Conservation (phyloP, 30 jellyfish, hydroid and myxozoan genomes). For the Clytia hemisphaerica region DNA sequence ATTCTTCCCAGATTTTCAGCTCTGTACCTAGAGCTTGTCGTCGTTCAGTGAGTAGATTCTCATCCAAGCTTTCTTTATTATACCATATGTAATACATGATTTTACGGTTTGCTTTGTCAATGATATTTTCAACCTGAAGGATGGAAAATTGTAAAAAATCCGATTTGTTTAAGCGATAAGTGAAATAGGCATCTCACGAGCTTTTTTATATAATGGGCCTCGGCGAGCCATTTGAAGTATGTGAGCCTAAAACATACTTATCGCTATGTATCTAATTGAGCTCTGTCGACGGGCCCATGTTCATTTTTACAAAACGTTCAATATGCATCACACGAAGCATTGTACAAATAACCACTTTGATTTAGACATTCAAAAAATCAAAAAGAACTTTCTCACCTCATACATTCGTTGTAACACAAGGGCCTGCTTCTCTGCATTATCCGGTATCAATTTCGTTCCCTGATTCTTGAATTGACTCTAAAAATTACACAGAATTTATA, state of each 20-base stretch:
- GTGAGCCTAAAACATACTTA: no score
- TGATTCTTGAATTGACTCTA: slow-evolving; percentile 31
- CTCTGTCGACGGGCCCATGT: no score
- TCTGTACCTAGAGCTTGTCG: slow-evolving; percentile 3
- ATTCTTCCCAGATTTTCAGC: slow-evolving; percentile 28
- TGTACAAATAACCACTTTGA: no score
- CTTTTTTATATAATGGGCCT: no score
- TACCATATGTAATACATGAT: slow-evolving; percentile 11
- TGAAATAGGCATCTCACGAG: no score
- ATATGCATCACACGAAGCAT: no score
- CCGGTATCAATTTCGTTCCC: slow-evolving; percentile 35
- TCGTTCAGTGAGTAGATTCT: background rate
- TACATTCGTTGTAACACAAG: slow-evolving; percentile 24
- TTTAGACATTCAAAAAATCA: background rate
- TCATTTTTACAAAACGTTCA: no score
- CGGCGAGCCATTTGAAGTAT: no score
- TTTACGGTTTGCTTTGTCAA: background rate
- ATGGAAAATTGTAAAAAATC: no score
- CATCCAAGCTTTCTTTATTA: slow-evolving; percentile 15
- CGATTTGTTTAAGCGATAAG: no score
- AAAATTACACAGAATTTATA: background rate
- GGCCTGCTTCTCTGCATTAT: slow-evolving; percentile 31
- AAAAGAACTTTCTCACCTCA: slow-evolving; percentile 7
- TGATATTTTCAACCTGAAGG: slow-evolving; percentile 16
- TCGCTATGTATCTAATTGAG: no score